phyloP scores from a whole-genome alignment of 2,113 vertebrate genomes.

The Tichodroma muraria region DNA sequence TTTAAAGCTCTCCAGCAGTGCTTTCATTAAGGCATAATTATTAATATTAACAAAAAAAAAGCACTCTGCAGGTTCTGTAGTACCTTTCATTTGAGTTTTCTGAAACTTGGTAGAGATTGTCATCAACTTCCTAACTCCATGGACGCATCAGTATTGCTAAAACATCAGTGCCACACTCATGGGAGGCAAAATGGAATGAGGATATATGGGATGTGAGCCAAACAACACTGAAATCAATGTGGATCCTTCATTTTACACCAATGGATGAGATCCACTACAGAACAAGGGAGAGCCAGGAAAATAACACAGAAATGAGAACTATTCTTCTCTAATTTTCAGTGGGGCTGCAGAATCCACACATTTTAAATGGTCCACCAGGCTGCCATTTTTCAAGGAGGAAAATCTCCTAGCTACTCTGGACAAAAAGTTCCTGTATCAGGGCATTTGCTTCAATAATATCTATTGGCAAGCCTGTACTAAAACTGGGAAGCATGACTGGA shows the following conservation, averaged over 20 bases:
- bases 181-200: not conserved
- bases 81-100: not conserved
- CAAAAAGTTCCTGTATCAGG: not conserved
- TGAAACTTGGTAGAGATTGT: not conserved
- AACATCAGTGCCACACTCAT: not conserved
- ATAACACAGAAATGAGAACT: not conserved
- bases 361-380: not conserved
- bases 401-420: not conserved
- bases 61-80: not conserved
- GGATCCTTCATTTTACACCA: not conserved
- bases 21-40: slow-evolving; percentile 1
- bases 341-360: not conserved
- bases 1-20: slow-evolving; percentile 2
- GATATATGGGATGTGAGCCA: not conserved
- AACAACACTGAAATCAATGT: not conserved
- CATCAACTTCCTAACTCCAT: not conserved
- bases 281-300: not conserved
- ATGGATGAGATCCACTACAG: not conserved
- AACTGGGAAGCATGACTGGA: not conserved
- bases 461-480: not conserved
- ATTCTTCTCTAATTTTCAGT: not conserved
- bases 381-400: not conserved
- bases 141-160: not conserved
- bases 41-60: not conserved
- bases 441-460: not conserved